Percentiles rank a stretch among this genome's conserved stretches.
Evolutionary conservation across 2,888 invertebrate species (phyloP).

Genomic region (Dermolepida albohirtum): DNA sequence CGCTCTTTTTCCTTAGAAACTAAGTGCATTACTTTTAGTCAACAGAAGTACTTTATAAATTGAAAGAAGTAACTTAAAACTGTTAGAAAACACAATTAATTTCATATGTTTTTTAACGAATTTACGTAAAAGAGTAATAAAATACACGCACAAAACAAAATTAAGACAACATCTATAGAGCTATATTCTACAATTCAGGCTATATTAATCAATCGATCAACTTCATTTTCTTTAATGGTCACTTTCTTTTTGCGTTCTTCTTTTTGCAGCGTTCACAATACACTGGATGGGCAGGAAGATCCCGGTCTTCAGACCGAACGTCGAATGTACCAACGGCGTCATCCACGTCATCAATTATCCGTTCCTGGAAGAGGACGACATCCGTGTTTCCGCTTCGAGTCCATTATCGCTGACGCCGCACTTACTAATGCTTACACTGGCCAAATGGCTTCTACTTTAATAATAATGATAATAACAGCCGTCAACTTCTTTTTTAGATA

Average conservation of each 20-base stretch:
- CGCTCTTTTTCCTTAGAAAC: too few species aligned
- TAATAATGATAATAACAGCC: slow-evolving; percentile 39
- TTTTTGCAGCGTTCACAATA: slow-evolving; percentile 79
- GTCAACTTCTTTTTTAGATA: slow-evolving; percentile 9
- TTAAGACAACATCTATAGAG: not conserved
- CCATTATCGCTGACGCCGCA: slow-evolving; percentile 57
- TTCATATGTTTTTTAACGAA: too few species aligned
- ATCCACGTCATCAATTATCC: slow-evolving; percentile 94
- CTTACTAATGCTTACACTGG: slow-evolving; percentile 62
- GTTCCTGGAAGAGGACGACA: slow-evolving; percentile 85
- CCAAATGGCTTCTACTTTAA: slow-evolving; percentile 64
- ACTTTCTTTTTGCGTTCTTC: not conserved
- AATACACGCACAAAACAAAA: not conserved
- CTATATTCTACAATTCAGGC: not conserved
- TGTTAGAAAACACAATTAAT: too few species aligned
- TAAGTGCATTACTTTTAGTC: too few species aligned
- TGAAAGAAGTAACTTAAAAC: too few species aligned
- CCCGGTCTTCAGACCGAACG: slow-evolving; percentile 89
- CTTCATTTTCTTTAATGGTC: not conserved
- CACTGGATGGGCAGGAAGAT: slow-evolving; percentile 88
- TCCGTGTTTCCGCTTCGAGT: slow-evolving; percentile 74
- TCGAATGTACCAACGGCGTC: slow-evolving; percentile 95
- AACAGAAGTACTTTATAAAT: too few species aligned
- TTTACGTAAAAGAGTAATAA: too few species aligned
- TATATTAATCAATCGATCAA: not conserved